Base-by-base conservation (phyloP, 2,888 invertebrate genomes). In the Creontiades dilutus region DNA sequence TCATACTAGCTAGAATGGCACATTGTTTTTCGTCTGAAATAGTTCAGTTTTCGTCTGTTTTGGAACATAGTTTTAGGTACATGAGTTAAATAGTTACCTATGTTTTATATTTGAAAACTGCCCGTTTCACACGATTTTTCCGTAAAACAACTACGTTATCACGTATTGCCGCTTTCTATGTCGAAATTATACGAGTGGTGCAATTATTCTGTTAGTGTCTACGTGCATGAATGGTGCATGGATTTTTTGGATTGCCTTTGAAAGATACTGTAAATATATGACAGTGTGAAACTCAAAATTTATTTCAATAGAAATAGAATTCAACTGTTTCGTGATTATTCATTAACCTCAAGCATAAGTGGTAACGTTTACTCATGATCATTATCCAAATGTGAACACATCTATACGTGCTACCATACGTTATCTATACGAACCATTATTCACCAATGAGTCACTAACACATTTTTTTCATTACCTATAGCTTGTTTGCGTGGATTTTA, bases 151-250 rank as follows among this genome's bases (percentile, higher is more conserved):
- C 47, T 9, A 78, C 5, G 37, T 78, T n/a, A 78, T 28, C 48
- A 82, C 85, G 37, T 85, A 37, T 61, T 55, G 46, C 61, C 28
- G 85, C 85, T 85, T 82, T 61, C n/a, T 85, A 61, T 85, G 85
- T 78, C 19, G 28, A 85, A 57, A 57, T 57, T 23, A 12, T 57
- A 55, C 23, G 37, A 61, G 23, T 37, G 57, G 16, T 78, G 85
- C 85, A 57, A 61, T 85, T 37, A 37, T 37, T 55, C 46, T 84
- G 23, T 12, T 85, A 85, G 55, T 37, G 85, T 61, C 28, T 37
- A 37, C 85, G 85, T 85, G 85, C 85, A 85, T 85, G 85, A 57
- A 68, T 86, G 86, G 75, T 86, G 86, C 86, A 86, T 86, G 86
- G 27, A 75, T 11, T 61, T 86, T 46, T 47, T 46, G 78, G 78